Conservation (phyloP, 1,140 invertebrate species). For the Vollenhovia emeryi region DNA sequence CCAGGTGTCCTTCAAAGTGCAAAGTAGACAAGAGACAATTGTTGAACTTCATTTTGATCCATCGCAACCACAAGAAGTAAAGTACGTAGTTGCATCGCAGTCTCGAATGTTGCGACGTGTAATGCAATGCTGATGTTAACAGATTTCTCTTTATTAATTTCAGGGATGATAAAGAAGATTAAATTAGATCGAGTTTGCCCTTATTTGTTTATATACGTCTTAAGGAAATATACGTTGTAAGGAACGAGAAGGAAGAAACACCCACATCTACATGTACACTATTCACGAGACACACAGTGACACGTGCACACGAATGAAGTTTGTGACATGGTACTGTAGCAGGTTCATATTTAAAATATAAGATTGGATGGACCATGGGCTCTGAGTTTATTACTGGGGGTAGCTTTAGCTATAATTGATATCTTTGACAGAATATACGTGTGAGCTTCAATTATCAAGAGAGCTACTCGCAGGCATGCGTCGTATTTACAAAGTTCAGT, state of each 20-base stretch:
- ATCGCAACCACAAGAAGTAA: constrained; percentile 78
- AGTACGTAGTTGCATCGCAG: constrained; percentile 72
- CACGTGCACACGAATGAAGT: constrained; percentile 61
- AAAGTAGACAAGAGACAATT: constrained; percentile 85
- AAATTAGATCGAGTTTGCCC: constrained; percentile 76
- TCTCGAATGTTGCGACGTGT: neutral
- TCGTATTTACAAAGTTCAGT: constrained; percentile 44
- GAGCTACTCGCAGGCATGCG: constrained; percentile 41
- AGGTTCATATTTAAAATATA: constrained; percentile 71
- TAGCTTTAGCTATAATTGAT: constrained; percentile 67
- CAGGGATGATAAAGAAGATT: constrained; percentile 83
- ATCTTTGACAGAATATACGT: constrained; percentile 48
- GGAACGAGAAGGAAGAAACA: constrained; percentile 58
- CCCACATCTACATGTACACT: constrained; percentile 71
- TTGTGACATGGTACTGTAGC: constrained; percentile 70
- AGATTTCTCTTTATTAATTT: constrained; percentile 61
- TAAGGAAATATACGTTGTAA: constrained; percentile 73
- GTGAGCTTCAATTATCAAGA: constrained; percentile 58
- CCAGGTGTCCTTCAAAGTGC: constrained; percentile 85
- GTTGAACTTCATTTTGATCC: constrained; percentile 85
- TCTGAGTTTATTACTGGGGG: constrained; percentile 63
- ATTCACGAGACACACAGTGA: constrained; percentile 60
- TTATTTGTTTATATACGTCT: constrained; percentile 82
- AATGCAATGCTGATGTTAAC: constrained; percentile 1
- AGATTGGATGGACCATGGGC: constrained; percentile 73